phyloP scores from a whole-genome alignment of 30 jellyfish, hydroid and myxozoan species.

The Haliclystus octoradiatus region DNA sequence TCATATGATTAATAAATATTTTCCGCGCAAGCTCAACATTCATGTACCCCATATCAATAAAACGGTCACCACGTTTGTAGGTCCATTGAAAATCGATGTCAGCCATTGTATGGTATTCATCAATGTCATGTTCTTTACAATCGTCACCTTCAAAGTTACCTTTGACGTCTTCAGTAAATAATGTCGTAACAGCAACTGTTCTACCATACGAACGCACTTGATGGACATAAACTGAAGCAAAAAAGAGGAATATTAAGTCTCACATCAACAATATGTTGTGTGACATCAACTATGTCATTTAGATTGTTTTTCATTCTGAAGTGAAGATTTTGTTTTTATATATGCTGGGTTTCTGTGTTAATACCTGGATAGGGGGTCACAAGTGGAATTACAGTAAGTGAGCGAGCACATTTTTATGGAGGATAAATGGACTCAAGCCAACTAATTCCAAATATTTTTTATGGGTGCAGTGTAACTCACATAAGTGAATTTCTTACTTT shows the following conservation, averaged over 20 bases:
- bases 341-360: too few species aligned
- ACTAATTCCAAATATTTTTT: too few species aligned
- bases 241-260: not conserved
- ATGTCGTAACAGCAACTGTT: conserved; percentile 68
- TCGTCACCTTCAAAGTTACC: conserved; percentile 51
- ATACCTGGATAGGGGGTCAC: too few species aligned
- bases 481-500: too few species aligned
- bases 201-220: conserved; percentile 89
- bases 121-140: conserved; percentile 43
- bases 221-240: conserved; percentile 54
- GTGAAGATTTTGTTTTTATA: too few species aligned
- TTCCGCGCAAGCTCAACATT: conserved; percentile 45
- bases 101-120: conserved; percentile 53
- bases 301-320: too few species aligned
- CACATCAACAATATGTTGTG: not conserved
- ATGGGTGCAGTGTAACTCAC: too few species aligned
- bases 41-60: conserved; percentile 86
- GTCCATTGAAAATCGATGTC: conserved; percentile 83
- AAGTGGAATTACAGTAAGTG: too few species aligned
- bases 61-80: conserved; percentile 69
- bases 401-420: too few species aligned
- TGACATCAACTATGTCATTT: too few species aligned
- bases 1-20: not conserved
- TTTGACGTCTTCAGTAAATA: conserved; percentile 68
- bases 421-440: too few species aligned